Evolutionary conservation across 2,888 invertebrate genomes (phyloP).

Genomic region (Polietes domitor): DNA sequence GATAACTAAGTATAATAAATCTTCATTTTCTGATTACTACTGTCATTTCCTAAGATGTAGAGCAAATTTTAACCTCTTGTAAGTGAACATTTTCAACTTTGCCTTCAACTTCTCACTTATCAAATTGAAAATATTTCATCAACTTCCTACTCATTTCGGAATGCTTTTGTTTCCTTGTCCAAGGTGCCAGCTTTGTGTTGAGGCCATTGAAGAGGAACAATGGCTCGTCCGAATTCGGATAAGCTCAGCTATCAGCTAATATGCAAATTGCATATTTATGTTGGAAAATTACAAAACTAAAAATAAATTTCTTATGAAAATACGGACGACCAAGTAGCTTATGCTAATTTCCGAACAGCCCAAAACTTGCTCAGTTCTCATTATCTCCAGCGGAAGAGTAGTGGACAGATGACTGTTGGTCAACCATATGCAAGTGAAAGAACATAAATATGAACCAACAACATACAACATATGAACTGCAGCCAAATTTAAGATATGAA

Average conservation of each 20-base stretch:
- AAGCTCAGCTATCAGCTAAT: neutral
- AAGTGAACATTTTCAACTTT: neutral
- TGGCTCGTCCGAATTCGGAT: neutral
- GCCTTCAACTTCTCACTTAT: neutral
- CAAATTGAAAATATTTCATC: neutral
- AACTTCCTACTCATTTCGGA: neutral
- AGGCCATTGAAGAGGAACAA: neutral
- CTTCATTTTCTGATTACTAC: no score
- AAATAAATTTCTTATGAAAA: neutral
- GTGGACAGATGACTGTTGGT: neutral
- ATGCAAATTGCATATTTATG: neutral
- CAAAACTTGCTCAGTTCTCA: neutral
- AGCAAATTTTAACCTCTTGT: no score
- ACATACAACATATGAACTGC: no score
- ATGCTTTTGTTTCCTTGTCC: neutral
- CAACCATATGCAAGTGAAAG: neutral
- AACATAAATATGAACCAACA: constrained; percentile 7
- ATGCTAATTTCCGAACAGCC: no score
- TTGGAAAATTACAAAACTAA: constrained; percentile 4
- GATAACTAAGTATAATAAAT: no score
- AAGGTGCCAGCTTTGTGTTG: neutral
- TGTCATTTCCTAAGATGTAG: no score
- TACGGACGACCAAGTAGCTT: no score
- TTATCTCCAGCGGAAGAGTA: neutral
- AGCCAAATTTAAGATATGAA: neutral